Evolutionary conservation across 1,140 invertebrate species (phyloP), one percentile per base, ranked within the genome.

Genomic region (Bombus terrestris): DNA sequence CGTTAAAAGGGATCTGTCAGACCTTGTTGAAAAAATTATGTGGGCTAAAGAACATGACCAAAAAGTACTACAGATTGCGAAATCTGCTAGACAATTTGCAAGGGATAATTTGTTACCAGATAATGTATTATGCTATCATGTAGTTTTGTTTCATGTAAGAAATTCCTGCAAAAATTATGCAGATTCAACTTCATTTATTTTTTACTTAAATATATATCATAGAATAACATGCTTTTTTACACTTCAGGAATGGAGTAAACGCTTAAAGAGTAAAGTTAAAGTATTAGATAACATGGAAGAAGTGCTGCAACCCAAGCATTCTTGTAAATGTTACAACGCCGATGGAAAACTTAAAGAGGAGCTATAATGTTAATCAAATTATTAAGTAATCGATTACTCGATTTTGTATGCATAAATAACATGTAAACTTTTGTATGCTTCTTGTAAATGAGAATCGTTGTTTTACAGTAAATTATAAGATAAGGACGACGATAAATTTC

Each of bases 71-170:
- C 93, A 96, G 87, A 99, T 99, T 86, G 96, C 97, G 0, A 94
- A 93, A 92, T 97, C 97, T 93, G 98, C 97, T 47, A 96, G 96
- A 88, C 93, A 97, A 87, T 99, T 97, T 96, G 97, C 97, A 25
- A 96, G 97, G 90, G 95, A 98, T 72, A 96, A 98, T 95, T 96
- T 99, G 76, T 94, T 98, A 92, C 98, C 99, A 15, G 96, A 97
- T 84, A 95, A 99, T 94, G 96, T 99, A 66, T 97, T 98, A 93
- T 99, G 99, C 93, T 99, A 99, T 94, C 97, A 99, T 96, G 96
- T 97, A 57, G 94, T 96, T 83, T 95, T 99, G 72, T 97, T 99
- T 89, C 95, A 97, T 91, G 97, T 98, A 94, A 95, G 93, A 72
- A 75, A 71, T 32, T 69, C 66, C 84, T 35, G 22, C 64, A n/a